Evolutionary conservation across 2,888 invertebrate genomes (phyloP).

Genomic region (Pterostichus niger): DNA sequence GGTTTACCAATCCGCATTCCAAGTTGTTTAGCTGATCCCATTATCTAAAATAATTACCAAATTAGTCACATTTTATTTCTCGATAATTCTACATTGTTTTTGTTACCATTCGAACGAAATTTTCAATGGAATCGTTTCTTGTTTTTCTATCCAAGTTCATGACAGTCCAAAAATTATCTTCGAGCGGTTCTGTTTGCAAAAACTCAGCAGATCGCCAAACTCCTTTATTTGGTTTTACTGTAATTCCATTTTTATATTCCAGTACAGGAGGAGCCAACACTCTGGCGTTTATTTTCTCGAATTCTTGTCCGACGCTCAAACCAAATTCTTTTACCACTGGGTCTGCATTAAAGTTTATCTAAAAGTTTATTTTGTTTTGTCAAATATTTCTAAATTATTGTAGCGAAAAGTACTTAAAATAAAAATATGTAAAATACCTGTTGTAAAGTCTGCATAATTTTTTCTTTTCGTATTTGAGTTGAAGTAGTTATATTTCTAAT

Average conservation of each 20-base stretch:
- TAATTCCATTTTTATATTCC: conserved; percentile 78
- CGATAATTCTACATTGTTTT: neutral
- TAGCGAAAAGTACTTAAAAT: neutral
- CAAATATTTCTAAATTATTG: too few relatives aligned
- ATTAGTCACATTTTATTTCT: neutral
- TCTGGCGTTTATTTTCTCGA: conserved; percentile 88
- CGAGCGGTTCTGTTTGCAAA: conserved; percentile 73
- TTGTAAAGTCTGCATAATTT: conserved; percentile 84
- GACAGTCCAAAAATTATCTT: conserved; percentile 77
- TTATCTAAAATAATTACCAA: neutral
- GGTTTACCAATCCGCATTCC: conserved; percentile 9
- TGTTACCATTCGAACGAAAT: conserved; percentile 69
- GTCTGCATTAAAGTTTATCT: conserved; percentile 75
- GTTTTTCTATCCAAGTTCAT: conserved; percentile 73
- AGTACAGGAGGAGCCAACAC: conserved; percentile 88
- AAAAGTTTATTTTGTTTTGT: neutral
- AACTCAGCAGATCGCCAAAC: conserved; percentile 76
- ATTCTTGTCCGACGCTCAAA: conserved; percentile 85
- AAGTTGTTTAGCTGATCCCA: neutral
- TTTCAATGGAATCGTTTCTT: conserved; percentile 69
- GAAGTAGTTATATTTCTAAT: conserved; percentile 91
- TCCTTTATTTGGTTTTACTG: conserved; percentile 74
- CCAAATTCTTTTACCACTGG: conserved; percentile 89
- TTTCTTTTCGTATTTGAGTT: conserved; percentile 86
- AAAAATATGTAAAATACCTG: conserved; percentile 67